Base-by-base conservation (phyloP, 1,140 invertebrate genomes). In the Papilio dardanus region DNA sequence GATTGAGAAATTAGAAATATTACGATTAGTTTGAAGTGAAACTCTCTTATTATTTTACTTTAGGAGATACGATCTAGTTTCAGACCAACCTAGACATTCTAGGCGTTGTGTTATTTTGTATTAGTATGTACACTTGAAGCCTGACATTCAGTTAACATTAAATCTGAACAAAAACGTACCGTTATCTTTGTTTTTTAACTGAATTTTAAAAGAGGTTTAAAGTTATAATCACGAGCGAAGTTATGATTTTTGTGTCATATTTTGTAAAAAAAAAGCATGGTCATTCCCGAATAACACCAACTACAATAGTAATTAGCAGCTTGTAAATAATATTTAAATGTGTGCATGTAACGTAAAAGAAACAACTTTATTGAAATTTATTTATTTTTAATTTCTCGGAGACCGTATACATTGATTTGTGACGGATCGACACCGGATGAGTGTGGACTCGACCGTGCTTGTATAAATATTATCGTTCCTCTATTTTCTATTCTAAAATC, bases 1-100 rank as follows among this genome's bases (percentile, higher is more conserved):
- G 79, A 88, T 88, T 86, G 87, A 88, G 86, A 90, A 89, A 88
- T 90, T 85, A 91, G 82, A 83, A 89, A 86, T 85, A 85, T 75
- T 83, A 85, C 83, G 81, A 90, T 91, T 90, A 89, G 84, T 91
- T 87, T 87, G 76, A 82, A 87, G 79, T 75, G 83, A 86, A 89
- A 88, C 80, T 84, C 75, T 77, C 67, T 83, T 77, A 84, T 86
- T 82, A 88, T 91, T 91, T 88, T 86, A 89, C 88, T 85, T 83
- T 66, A 76, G 80, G 62, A 75, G 81, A 85, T n/a, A n/a, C 85
- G 85, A 87, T 85, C 81, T n/a, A 81, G 84, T 84, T 77, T 21
- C n/a, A n/a, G 37, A 67, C 77, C 77, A 68, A 77, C 74, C n/a
- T 46, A 5, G 16, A 46, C 19, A n/a, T 1, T 46, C 3, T 46